Evolutionary conservation across 2,888 invertebrate genomes (phyloP).

Genomic region (Macrophya alboannulata): DNA sequence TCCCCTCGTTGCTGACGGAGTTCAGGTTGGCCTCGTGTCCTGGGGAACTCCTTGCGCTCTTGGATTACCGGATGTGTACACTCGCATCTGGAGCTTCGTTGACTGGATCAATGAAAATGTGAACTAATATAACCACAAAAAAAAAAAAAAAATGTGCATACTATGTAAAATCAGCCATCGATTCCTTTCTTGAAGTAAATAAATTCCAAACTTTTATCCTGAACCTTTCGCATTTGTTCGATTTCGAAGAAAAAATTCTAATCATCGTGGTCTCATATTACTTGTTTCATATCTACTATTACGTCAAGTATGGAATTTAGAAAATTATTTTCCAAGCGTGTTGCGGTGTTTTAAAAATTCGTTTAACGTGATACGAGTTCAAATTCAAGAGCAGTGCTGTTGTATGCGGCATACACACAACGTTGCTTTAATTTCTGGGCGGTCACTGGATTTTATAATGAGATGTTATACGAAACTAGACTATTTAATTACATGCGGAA

Average conservation of each 20-base stretch:
- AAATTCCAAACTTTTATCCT: neutral
- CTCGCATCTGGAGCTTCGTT: constrained; percentile 77
- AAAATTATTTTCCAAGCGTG: neutral
- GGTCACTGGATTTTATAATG: neutral
- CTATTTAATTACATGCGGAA: neutral
- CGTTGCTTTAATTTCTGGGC: neutral
- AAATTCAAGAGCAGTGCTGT: neutral
- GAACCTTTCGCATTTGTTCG: neutral
- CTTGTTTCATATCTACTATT: neutral
- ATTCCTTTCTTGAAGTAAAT: neutral
- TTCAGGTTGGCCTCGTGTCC: constrained; percentile 79
- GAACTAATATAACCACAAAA: constrained; percentile 58
- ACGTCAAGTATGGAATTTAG: neutral
- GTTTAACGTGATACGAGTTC: neutral
- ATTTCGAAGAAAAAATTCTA: neutral
- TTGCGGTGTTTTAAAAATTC: neutral
- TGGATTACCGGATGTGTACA: constrained; percentile 79
- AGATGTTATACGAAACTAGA: neutral
- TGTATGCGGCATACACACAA: too few species aligned
- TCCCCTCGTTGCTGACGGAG: constrained; percentile 74
- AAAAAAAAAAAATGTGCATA: neutral
- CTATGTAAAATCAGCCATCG: constrained; percentile 7
- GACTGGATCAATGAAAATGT: constrained; percentile 75
- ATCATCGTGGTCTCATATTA: neutral
- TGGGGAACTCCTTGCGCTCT: constrained; percentile 80